Conservation (phyloP, 2,888 invertebrate genomes). For the Trissonchulus latispiculum region DNA sequence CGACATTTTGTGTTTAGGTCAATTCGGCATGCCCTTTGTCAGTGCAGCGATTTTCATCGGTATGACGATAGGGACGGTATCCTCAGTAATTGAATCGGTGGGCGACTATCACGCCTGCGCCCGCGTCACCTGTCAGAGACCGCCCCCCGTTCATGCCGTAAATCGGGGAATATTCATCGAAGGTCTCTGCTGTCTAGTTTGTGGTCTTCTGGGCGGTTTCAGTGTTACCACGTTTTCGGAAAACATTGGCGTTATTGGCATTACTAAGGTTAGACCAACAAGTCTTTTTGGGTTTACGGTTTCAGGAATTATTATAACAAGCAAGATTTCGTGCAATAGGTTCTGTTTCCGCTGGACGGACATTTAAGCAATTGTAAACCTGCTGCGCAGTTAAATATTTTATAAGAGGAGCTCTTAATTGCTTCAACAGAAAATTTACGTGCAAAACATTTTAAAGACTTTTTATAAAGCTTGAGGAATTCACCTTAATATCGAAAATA, state of each 20-base stretch:
- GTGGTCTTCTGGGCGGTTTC: conserved; percentile 73
- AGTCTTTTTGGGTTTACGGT: background rate
- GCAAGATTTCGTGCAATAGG: too few species aligned
- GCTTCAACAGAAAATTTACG: too few species aligned
- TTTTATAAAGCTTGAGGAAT: too few species aligned
- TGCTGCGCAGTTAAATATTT: too few species aligned
- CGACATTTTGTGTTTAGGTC: too few species aligned
- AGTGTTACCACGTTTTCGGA: conserved; percentile 81
- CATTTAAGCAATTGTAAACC: too few species aligned
- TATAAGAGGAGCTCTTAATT: too few species aligned
- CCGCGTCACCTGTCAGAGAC: conserved; percentile 57
- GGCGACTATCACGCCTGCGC: conserved; percentile 87
- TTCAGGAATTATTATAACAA: too few species aligned
- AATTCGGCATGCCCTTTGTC: conserved; percentile 63
- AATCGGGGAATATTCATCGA: conserved; percentile 75
- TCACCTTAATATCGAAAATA: too few species aligned
- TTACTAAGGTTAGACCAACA: conserved; percentile 59
- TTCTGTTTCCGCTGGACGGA: too few species aligned
- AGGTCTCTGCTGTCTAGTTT: conserved; percentile 69
- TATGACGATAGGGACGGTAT: conserved; percentile 65
- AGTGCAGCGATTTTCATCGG: conserved; percentile 61
- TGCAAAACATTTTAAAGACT: too few species aligned
- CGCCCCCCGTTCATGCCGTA: conserved; percentile 73
- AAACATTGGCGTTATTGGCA: conserved; percentile 78
- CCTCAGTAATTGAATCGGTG: conserved; percentile 69